phyloP scores from a whole-genome alignment of 1,140 invertebrate species.

The Aphis craccivora region DNA sequence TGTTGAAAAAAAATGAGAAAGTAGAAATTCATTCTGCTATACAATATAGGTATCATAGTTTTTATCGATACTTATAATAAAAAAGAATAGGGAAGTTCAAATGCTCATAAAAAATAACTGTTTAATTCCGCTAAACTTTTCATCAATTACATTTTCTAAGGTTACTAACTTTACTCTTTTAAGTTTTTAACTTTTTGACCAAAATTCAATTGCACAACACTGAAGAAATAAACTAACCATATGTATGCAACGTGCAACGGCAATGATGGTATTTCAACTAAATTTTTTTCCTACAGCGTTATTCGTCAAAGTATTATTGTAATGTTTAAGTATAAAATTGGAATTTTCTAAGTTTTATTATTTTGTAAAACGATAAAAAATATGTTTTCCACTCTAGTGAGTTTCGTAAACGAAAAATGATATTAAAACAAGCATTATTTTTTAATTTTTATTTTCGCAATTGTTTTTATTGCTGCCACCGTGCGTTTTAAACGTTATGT shows the following conservation, averaged over 20 bases:
- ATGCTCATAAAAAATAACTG: neutral
- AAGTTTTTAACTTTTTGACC: neutral
- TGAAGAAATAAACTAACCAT: fast-evolving
- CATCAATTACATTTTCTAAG: neutral
- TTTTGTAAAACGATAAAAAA: neutral
- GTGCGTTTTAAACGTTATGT: neutral
- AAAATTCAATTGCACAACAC: neutral
- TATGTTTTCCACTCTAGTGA: neutral
- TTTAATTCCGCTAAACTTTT: fast-evolving
- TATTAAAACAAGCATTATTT: neutral
- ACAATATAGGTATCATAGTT: too few relatives aligned
- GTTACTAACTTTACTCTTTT: neutral
- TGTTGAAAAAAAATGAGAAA: neutral
- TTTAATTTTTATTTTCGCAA: conserved; percentile 17
- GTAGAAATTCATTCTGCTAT: neutral
- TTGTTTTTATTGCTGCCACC: neutral
- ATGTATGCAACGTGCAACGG: neutral
- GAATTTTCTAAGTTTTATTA: neutral
- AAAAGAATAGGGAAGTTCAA: neutral
- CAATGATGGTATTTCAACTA: neutral
- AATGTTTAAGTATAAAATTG: neutral
- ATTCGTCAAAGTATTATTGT: neutral
- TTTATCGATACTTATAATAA: neutral
- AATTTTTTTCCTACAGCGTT: neutral
- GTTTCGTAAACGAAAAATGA: neutral